Evolutionary conservation across 2,113 vertebrate species (phyloP).

Genomic region (Scomber japonicus): DNA sequence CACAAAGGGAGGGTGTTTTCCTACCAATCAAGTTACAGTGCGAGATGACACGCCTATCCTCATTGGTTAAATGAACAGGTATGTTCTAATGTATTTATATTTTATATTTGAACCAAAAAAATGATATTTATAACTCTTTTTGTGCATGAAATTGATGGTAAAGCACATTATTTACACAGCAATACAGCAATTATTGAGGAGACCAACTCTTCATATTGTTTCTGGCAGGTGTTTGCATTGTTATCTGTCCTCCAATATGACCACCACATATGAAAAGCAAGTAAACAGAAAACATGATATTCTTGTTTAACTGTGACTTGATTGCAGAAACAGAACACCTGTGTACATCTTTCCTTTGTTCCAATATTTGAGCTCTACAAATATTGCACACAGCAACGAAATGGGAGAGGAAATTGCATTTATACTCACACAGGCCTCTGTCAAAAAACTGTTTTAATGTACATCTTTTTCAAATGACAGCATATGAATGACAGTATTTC

Average conservation of each 20-base stretch:
- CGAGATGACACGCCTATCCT: fast-evolving
- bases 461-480: neutral
- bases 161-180: too few relatives aligned
- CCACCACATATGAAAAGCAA: neutral
- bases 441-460: neutral
- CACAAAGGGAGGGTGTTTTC: neutral
- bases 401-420: too few relatives aligned
- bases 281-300: neutral
- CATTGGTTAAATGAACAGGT: neutral
- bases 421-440: neutral
- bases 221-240: neutral
- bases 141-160: neutral
- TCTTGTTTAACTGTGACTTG: neutral
- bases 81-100: too few relatives aligned
- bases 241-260: neutral
- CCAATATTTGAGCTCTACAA: too few relatives aligned
- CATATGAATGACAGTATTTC: neutral
- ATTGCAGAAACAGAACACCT: too few relatives aligned
- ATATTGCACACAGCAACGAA: too few relatives aligned
- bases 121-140: too few relatives aligned
- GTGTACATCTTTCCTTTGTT: too few relatives aligned
- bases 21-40: conserved; percentile 32
- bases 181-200: too few relatives aligned
- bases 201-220: neutral
- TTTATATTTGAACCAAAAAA: too few relatives aligned